Percentiles rank a stretch among this genome's conserved stretches.
Conservation (phyloP, 2,113 vertebrate genomes). For the Trochalopteron elliotii region DNA sequence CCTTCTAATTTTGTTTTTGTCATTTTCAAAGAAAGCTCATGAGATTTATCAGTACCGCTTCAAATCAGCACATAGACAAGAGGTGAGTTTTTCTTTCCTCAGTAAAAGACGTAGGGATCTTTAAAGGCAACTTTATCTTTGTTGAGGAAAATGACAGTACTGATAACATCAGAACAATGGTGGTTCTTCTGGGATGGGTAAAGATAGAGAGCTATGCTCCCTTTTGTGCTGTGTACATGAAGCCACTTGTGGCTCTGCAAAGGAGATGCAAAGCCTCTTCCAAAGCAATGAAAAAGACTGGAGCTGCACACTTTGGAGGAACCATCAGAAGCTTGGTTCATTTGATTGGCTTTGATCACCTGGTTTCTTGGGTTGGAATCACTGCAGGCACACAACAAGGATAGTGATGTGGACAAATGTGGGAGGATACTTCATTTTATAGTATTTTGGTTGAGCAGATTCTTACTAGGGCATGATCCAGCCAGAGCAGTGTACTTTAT, state of each 20-base stretch:
- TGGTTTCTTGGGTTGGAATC: background rate
- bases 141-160: background rate
- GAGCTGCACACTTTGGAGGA: background rate
- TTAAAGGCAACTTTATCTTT: background rate
- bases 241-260: background rate
- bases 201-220: background rate
- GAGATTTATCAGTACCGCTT: slow-evolving; percentile 56
- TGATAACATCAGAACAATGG: background rate
- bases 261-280: background rate
- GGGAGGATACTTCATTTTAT: background rate
- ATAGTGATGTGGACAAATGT: background rate
- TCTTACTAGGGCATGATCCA: background rate
- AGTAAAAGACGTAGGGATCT: background rate
- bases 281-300: background rate
- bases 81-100: slow-evolving; percentile 36
- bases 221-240: background rate
- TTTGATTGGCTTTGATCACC: background rate
- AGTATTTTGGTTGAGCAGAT: background rate
- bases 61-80: slow-evolving; percentile 1
- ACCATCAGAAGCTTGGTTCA: background rate
- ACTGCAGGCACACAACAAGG: fast-evolving
- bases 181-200: background rate
- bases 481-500: background rate
- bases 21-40: slow-evolving; percentile 1
- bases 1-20: background rate